These are phyloP conservation scores for Lepisosteus osseus DNA, from an alignment of 2,113 vertebrate genomes.

Conservation along the genomic window DNA sequence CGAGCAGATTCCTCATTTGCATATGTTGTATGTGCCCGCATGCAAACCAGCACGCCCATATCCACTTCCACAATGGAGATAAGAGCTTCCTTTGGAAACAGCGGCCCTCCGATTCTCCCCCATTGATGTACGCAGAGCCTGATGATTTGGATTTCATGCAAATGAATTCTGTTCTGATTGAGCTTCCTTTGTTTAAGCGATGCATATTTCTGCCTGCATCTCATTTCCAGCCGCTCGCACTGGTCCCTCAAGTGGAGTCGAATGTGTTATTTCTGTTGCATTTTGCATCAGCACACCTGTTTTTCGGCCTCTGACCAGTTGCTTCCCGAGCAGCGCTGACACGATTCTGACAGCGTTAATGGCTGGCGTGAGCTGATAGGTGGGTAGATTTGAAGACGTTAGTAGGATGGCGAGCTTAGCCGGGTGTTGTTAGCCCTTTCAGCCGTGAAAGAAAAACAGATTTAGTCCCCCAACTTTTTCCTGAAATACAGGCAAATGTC, in stretches of 20 bases:
- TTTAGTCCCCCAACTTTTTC: not conserved
- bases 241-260: not conserved
- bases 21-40: constrained; percentile 63
- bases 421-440: not conserved
- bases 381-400: not conserved
- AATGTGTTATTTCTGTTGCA: constrained; percentile 13
- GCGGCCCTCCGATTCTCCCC: constrained; percentile 40
- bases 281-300: not conserved
- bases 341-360: not conserved
- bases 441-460: not conserved
- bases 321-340: constrained; percentile 1
- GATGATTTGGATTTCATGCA: constrained; percentile 66
- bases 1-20: constrained; percentile 66
- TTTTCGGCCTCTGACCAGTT: not conserved
- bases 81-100: constrained; percentile 60
- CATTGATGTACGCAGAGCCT: constrained; percentile 58
- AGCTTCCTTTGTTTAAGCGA: constrained; percentile 21
- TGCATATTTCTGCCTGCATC: constrained; percentile 1
- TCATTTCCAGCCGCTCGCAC: not conserved
- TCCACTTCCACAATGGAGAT: constrained; percentile 59
- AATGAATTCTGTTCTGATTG: constrained; percentile 53
- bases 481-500: not conserved
- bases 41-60: constrained; percentile 73
- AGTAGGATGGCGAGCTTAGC: not conserved
- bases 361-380: not conserved